Base-by-base conservation (phyloP, 2,113 vertebrate species). In the Pseudolaguvia tuberculata region DNA sequence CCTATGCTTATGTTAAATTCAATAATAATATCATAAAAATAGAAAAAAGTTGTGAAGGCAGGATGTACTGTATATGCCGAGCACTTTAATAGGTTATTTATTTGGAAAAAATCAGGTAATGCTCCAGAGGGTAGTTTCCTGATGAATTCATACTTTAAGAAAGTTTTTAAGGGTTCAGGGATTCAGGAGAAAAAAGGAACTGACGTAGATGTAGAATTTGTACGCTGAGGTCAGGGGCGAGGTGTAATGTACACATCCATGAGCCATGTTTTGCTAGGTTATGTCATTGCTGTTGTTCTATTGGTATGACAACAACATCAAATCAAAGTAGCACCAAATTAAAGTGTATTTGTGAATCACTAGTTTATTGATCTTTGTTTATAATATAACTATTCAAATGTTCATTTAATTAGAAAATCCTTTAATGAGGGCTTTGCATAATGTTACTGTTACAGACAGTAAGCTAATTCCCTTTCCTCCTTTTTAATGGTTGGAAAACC, bases 51-150 rank as follows among this genome's bases (percentile, higher is more conserved):
- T 70, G 20, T 67, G 39, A 52, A 63, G 75, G 63, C 29, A 78
- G 59, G 74, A 80, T 83, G 80, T 84, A 82, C 82, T 83, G 80
- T 84, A 82, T 83, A 81, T 70, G 27, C 75, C 73, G n/a, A 29
- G 81, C 70, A 39, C 52, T 65, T 62, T 21, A 77, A 69, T 75
- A 62, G 17, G 77, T 84, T 79, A 82, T 83, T 72, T 29, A 42
- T 39, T 81, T 84, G 88, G 86, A 87, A 90, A 89, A 88, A 89
- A 88, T 51, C 69, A 80, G 55, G 88, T 89, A 83, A 90, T 83
- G 63, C 65, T 78, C 82, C 83, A 80, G 83, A 83, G 82, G 78
- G 74, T 73, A 77, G 79, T 59, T 65, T 61, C 52, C 70, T 72
- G 8, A 86, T 88, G 83, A 90, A 87, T 87, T 70, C 85, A 82